Base-by-base conservation (phyloP, 35 echinoderm and acorn worm genomes). In the Holothuria glaberrima region DNA sequence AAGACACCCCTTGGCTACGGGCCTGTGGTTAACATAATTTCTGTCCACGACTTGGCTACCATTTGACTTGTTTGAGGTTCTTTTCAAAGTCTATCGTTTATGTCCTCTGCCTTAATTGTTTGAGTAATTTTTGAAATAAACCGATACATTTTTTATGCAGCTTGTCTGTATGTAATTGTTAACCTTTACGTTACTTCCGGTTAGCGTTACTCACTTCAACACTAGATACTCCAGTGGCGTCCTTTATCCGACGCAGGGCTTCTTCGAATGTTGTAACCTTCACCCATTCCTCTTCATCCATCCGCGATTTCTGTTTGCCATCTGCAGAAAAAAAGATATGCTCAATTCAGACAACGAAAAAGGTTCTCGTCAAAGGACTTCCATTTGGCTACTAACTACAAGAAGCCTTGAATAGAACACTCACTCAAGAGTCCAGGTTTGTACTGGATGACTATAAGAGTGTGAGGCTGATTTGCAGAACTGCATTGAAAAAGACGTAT, bases 201-300 rank as follows among this genome's bases (percentile, higher is more conserved):
- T 17, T 54, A 14, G 0, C 50, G 50, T 2, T 17, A 54, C 50
- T 89, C 69, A 97, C 95, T 44, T 99, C 84, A 16, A 95, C 90
- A 38, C 92, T 87, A 27, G 97, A 95, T 0, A 94, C 93, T 52
- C 93, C 93, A 0, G 93, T 94, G 17, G 97, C 97, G 63, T 99
- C 93, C 48, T 99, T 94, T 44, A 99, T 99, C 20, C 92, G 68
- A 41, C 83, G 86, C 30, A 95, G 90, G 4, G 93, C 97, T 30
- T 95, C 97, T 28, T 99, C 97, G 29, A 94, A 99, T 30, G 82
- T 94, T 6, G 97, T 93, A 5, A 99, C 91, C 79, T 93, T 93
- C 0, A 93, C 59, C 97, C 93, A 94, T 32, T 91, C 92, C 27
- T 92, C 93, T 70, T 95, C 93, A 25, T 92, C 97, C 85, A 95